A percentile compares a stretch with the other conserved stretches of the same genome.
phyloP scores from a whole-genome alignment of 2,113 vertebrate species.

The Ctenomys sociabilis region DNA sequence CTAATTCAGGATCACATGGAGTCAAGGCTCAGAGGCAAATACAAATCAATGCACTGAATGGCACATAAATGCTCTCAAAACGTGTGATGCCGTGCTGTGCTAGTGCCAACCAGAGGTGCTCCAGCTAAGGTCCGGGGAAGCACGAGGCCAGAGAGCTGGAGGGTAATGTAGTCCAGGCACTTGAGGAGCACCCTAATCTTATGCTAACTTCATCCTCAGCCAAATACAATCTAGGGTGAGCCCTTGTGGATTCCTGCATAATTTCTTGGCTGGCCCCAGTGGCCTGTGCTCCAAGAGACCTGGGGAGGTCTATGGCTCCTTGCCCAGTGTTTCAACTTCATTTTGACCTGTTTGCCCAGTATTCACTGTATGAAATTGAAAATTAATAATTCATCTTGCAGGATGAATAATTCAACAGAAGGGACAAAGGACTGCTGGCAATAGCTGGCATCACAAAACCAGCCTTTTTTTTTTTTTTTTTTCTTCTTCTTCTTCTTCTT shows the following conservation, averaged over 20 bases:
- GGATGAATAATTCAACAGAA: conserved; percentile 72
- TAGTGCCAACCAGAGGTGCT: not conserved
- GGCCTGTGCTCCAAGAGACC: conserved; percentile 44
- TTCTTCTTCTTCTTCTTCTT: not conserved
- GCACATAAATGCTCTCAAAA: not conserved
- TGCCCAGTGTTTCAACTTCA: conserved; percentile 55
- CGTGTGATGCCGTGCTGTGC: not conserved
- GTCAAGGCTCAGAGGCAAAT: not conserved
- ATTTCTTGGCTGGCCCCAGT: conserved; percentile 9
- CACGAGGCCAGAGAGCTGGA: not conserved
- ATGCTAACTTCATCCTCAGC: not conserved
- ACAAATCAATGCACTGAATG: not conserved
- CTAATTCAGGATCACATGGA: not conserved
- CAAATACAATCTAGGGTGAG: conserved; percentile 28
- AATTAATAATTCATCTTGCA: conserved; percentile 76
- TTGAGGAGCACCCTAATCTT: not conserved
- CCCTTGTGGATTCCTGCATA: conserved; percentile 48
- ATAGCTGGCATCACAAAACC: conserved; percentile 42
- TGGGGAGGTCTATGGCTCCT: conserved; percentile 63
- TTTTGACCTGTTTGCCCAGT: conserved; percentile 18
- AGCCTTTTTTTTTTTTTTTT: not conserved
- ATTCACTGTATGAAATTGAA: conserved; percentile 70
- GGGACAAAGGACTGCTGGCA: not conserved
- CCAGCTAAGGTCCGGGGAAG: not conserved
- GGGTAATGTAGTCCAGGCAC: not conserved